phyloP scores from a whole-genome alignment of 2,113 vertebrate species.

The Myotis brandtii region DNA sequence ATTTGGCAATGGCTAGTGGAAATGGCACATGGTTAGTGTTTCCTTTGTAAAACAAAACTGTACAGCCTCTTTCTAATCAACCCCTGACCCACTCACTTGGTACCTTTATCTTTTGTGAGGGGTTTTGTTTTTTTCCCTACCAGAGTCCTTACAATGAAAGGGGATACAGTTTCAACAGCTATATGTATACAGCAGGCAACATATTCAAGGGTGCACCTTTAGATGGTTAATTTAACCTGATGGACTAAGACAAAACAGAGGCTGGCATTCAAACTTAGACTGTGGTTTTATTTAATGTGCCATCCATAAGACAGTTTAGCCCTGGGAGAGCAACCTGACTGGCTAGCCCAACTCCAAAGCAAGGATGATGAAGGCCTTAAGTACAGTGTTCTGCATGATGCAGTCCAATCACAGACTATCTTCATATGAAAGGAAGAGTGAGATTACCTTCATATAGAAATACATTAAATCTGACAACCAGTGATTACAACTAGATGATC shows the following conservation, averaged over 20 bases:
- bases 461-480: neutral
- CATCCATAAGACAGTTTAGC: neutral
- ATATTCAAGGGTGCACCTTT: neutral
- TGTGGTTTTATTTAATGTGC: constrained; percentile 15
- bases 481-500: neutral
- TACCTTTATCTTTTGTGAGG: neutral
- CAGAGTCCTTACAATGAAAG: neutral
- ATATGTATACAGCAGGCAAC: neutral
- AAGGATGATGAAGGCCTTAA: neutral
- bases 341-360: neutral
- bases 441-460: neutral
- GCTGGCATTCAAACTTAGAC: neutral
- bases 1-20: neutral
- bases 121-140: neutral
- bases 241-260: neutral
- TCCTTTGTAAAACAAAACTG: neutral
- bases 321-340: neutral
- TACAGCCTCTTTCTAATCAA: neutral
- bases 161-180: neutral
- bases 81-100: neutral
- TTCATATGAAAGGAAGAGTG: neutral
- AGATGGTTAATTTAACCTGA: constrained; percentile 1
- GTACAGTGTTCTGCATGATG: neutral
- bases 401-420: neutral
- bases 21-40: neutral